These are phyloP conservation scores for Lucilia cuprina DNA, from an alignment of 1,140 invertebrate species.

Conservation along the genomic window DNA sequence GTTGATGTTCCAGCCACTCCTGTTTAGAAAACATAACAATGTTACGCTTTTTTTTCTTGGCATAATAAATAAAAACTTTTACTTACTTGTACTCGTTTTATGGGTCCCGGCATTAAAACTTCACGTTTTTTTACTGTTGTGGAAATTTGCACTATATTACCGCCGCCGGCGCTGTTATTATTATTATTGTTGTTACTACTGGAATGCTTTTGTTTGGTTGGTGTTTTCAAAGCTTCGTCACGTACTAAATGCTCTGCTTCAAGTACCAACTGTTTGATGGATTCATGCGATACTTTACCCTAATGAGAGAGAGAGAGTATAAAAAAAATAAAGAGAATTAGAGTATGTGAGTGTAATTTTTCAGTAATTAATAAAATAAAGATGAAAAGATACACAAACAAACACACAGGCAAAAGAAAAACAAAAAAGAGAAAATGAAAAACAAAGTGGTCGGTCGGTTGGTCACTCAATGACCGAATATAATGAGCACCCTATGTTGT, in stretches of 20 bases:
- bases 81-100: constrained; percentile 58
- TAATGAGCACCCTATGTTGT: neutral
- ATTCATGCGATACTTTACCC: constrained; percentile 62
- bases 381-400: neutral
- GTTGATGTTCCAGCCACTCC: constrained; percentile 61
- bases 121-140: constrained; percentile 61
- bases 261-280: constrained; percentile 61
- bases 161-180: constrained; percentile 13
- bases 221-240: constrained; percentile 59
- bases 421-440: neutral
- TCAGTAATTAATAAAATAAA: constrained; percentile 8
- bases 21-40: constrained; percentile 25
- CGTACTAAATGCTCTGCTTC: constrained; percentile 62
- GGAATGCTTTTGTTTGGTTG: constrained; percentile 59
- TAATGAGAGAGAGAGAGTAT: constrained; percentile 32
- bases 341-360: neutral
- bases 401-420: neutral
- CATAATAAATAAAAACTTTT: neutral
- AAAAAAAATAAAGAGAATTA: neutral
- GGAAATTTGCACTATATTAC: constrained; percentile 51
- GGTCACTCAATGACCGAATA: neutral
- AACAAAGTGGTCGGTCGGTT: neutral
- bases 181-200: neutral
- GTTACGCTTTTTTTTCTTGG: neutral
- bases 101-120: constrained; percentile 54